Base-by-base conservation (phyloP, 2,113 vertebrate genomes). In the Eidolon helvum region DNA sequence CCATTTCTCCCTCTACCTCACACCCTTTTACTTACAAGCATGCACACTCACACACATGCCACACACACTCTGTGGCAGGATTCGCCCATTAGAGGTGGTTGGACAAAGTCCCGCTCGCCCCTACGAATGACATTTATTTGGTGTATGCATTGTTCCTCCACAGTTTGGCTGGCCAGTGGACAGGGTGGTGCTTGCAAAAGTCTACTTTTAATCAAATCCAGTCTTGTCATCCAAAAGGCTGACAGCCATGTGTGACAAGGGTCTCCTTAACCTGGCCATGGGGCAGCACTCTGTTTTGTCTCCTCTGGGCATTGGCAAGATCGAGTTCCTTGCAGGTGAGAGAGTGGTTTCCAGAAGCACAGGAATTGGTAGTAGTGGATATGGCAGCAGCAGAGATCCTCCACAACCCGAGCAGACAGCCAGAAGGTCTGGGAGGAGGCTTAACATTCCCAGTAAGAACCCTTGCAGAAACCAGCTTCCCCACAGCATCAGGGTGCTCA, bases 391-490 rank as follows among this genome's bases (percentile, higher is more conserved):
- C 4, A 22, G 9, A 50, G 68, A 43, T 40, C 45, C 69, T 85
- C 15, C 12, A 10, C n/a, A 53, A 24, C 28, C 43, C n/a, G 40
- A 66, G 53, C 10, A 50, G 69, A 93, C 33, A 30, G 63, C 45
- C 86, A 65, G 66, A 50, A 85, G 45, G 33, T 57, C 74, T 14
- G 38, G 48, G 65, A 89, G n/a, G 77, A 55, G 21, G 38, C 59
- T 68, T 22, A n/a, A 61, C 38, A 69, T 50, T 92, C 84, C 69
- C 45, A 50, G 21, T 15, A n/a, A 83, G 89, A 65, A 66, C 38
- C 82, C 38, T 91, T 94, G 72, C 85, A 77, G 80, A 95, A 93
- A 48, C 2, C 43, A 5, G 63, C 45, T 48, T 83, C 53, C 40
- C 16, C 53, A 53, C 8, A 0, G n/a, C 65, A 24, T 11, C 28